A percentile compares a stretch with the other conserved stretches of the same genome.
These are phyloP conservation scores for Drosophila sulfurigaster DNA, from an alignment of 1,140 invertebrate genomes.

Conservation along the genomic window DNA sequence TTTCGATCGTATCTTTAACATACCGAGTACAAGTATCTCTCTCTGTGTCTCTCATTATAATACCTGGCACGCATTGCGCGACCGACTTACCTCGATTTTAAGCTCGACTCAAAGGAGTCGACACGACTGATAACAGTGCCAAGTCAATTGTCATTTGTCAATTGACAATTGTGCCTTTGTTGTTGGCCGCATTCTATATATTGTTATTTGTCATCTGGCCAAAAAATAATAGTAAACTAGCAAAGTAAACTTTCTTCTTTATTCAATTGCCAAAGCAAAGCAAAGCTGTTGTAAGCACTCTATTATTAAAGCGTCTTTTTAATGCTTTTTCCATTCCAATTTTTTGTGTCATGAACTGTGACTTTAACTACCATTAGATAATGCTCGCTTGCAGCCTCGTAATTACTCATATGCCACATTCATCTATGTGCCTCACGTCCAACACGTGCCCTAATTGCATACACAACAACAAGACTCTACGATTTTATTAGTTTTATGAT, in stretches of 20 bases:
- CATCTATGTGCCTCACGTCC: conserved; percentile 8
- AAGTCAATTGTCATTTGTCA: conserved; percentile 17
- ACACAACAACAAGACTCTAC: background rate
- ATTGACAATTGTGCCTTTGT: background rate
- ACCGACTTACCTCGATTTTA: conserved; percentile 37
- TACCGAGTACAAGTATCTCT: background rate
- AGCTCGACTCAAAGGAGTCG: conserved; percentile 23
- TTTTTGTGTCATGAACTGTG: conserved; percentile 72
- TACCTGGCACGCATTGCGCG: conserved; percentile 36
- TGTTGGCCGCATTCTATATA: conserved; percentile 40
- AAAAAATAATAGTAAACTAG: conserved; percentile 13
- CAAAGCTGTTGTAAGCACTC: conserved; percentile 21
- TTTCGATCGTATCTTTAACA: background rate
- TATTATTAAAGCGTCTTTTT: conserved; percentile 52
- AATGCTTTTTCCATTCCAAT: conserved; percentile 31
- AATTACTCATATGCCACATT: conserved; percentile 23
- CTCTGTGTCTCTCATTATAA: conserved; percentile 10
- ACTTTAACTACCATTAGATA: conserved; percentile 71
- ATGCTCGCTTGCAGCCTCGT: conserved; percentile 38
- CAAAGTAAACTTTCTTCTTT: conserved; percentile 62
- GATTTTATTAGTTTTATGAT: conserved; percentile 41
- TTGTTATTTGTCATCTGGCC: conserved; percentile 38
- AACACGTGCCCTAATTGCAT: conserved; percentile 49
- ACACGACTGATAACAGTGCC: conserved; percentile 18
- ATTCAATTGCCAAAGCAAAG: conserved; percentile 42